Percentiles rank a stretch among this genome's conserved stretches.
Conservation (phyloP, 2,888 invertebrate species). For the Tiphia femorata region DNA sequence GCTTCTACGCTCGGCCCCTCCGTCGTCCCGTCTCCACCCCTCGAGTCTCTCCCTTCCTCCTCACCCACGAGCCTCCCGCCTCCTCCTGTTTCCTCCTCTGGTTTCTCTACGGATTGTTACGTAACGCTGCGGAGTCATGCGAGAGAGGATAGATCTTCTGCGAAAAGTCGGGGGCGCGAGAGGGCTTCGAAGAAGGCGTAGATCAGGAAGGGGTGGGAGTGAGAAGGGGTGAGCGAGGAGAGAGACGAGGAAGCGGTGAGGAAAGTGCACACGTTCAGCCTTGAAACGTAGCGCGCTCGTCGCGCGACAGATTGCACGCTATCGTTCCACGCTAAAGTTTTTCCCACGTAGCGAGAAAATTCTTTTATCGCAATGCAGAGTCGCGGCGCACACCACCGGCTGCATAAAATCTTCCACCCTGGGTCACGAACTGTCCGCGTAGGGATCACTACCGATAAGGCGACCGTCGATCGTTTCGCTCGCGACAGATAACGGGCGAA, state of each 20-base stretch:
- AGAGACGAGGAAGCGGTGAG: slow-evolving; percentile 7
- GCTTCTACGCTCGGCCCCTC: too few species aligned
- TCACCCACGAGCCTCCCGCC: slow-evolving; percentile 6
- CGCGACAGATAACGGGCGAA: too few species aligned
- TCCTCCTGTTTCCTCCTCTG: slow-evolving; percentile 18
- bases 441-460: too few species aligned
- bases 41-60: background rate
- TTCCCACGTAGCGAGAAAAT: slow-evolving; percentile 8
- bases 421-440: too few species aligned
- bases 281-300: slow-evolving; percentile 35
- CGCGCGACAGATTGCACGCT: slow-evolving; percentile 21
- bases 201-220: slow-evolving; percentile 2
- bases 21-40: too few species aligned
- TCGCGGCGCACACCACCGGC: too few species aligned
- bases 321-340: slow-evolving; percentile 3
- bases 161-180: background rate
- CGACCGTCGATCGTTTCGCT: too few species aligned
- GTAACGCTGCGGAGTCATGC: slow-evolving; percentile 49
- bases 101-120: slow-evolving; percentile 36
- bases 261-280: slow-evolving; percentile 33
- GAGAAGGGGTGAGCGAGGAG: background rate
- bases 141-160: slow-evolving; percentile 40
- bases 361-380: slow-evolving; percentile 2
- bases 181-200: slow-evolving; percentile 7
- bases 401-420: too few species aligned